Conservation (phyloP, 2,888 invertebrate genomes). For the Ceratothoa steindachneri region DNA sequence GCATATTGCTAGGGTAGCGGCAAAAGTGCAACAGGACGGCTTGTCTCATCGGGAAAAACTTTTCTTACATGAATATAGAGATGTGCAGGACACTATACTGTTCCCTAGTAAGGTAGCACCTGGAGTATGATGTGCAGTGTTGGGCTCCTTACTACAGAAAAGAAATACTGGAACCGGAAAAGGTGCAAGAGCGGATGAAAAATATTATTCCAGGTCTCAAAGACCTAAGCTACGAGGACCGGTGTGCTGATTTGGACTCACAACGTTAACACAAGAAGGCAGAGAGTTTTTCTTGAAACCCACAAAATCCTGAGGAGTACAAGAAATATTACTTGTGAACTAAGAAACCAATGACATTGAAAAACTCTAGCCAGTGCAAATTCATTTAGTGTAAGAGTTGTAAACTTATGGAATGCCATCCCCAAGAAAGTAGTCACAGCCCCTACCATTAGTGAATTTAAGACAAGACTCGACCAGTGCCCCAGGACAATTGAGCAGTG, state of each 20-base stretch:
- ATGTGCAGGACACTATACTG: conserved; percentile 3
- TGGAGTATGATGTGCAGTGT: conserved; percentile 3
- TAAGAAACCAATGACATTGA: conserved; percentile 2
- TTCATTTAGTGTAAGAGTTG: conserved; percentile 2
- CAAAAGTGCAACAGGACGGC: background rate
- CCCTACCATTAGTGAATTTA: background rate
- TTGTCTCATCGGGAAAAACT: background rate
- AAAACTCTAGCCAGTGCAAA: background rate
- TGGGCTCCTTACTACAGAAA: conserved; percentile 6
- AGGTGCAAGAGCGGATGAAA: background rate
- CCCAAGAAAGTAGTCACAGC: conserved; percentile 11
- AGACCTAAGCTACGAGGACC: background rate
- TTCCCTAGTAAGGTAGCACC: background rate
- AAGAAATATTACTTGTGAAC: background rate
- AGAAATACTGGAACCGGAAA: background rate
- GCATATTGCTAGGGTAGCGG: conserved; percentile 1
- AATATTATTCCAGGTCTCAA: background rate
- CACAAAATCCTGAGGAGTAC: background rate
- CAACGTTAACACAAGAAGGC: background rate
- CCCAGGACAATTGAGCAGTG: background rate
- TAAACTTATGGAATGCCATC: background rate
- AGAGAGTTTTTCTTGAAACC: background rate
- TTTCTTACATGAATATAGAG: background rate
- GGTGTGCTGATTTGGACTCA: background rate
- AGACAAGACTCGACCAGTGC: background rate